Base-by-base conservation (phyloP, 2,888 invertebrate genomes). In the Penaeus monodon region DNA sequence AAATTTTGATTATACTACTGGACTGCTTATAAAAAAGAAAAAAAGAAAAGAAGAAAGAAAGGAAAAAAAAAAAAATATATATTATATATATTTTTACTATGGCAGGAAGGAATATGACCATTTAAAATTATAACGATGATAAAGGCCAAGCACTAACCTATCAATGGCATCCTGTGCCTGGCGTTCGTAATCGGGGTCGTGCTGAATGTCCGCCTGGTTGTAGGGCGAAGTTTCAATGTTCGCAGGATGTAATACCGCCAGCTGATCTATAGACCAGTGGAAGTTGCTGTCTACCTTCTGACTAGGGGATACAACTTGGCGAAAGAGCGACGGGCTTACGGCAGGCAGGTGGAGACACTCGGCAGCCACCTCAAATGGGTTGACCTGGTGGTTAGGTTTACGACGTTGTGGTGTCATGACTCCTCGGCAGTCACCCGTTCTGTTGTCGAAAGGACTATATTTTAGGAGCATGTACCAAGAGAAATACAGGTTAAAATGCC, bases 131-230 rank as follows among this genome's bases (percentile, higher is more conserved):
- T 4, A 27, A 8, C 29, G 2, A 57, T 12, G 24, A 66, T n/a
- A 84, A 22, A 17, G 27, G 6, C n/a, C 7, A 24, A 29, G 22
- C 20, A n/a, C 81, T 80, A 29, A 88, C 88, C 76, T 89, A 24
- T 89, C 89, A 64, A 89, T 89, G 14, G 89, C 89, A n/a, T 86
- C 88, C 63, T 89, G 89, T 7, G 88, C 88, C 66, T 73, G 65
- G 10, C 27, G 66, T 38, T 89, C 89, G 79, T 89, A 89, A 27
- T 89, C 89, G 0, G 86, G 88, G 65, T 89, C 89, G 17, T 49
- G 38, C 27, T 70, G 65, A 14, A 65, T 14, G 14, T 89, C 89
- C 65, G 63, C 77, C 29, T 88, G 84, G 33, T 33, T 79, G 33
- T 66, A 84, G n/a, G 89, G 88, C 24, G 89, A 88, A 1, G 89